Conservation (phyloP, 2,888 invertebrate species). For the Tetropium fuscum region DNA sequence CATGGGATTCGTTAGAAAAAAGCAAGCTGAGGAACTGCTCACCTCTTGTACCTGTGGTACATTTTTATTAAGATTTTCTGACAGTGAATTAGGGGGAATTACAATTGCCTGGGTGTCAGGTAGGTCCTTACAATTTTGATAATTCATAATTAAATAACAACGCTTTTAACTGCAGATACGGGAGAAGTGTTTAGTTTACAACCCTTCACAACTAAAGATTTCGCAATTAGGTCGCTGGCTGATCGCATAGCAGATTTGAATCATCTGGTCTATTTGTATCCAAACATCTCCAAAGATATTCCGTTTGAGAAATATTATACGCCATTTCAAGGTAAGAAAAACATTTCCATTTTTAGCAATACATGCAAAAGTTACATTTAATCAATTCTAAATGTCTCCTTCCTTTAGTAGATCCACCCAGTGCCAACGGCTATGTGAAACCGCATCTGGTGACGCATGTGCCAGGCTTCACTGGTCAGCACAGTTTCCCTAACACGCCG, state of each 20-base stretch:
- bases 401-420: slow-evolving; percentile 72
- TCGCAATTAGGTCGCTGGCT: slow-evolving; percentile 89
- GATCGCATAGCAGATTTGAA: slow-evolving; percentile 91
- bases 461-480: slow-evolving; percentile 74
- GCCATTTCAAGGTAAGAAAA: slow-evolving; percentile 75
- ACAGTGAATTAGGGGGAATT: slow-evolving; percentile 95
- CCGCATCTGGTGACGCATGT: slow-evolving; percentile 87
- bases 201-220: slow-evolving; percentile 94
- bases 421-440: slow-evolving; percentile 87
- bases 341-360: too few species aligned
- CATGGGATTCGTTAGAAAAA: slow-evolving; percentile 96
- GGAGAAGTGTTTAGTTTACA: slow-evolving; percentile 87
- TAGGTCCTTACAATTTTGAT: slow-evolving; percentile 55
- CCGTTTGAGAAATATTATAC: slow-evolving; percentile 94
- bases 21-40: slow-evolving; percentile 91
- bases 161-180: slow-evolving; percentile 65
- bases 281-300: slow-evolving; percentile 86
- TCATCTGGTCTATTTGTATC: slow-evolving; percentile 85
- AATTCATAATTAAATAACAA: background rate
- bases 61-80: slow-evolving; percentile 95
- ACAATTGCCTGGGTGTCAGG: slow-evolving; percentile 94
- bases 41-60: slow-evolving; percentile 84
- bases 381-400: too few species aligned
- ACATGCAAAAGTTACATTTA: too few species aligned
- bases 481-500: slow-evolving; percentile 74